Conservation (phyloP, 2,888 invertebrate genomes). For the Eristalinus sepulchralis region DNA sequence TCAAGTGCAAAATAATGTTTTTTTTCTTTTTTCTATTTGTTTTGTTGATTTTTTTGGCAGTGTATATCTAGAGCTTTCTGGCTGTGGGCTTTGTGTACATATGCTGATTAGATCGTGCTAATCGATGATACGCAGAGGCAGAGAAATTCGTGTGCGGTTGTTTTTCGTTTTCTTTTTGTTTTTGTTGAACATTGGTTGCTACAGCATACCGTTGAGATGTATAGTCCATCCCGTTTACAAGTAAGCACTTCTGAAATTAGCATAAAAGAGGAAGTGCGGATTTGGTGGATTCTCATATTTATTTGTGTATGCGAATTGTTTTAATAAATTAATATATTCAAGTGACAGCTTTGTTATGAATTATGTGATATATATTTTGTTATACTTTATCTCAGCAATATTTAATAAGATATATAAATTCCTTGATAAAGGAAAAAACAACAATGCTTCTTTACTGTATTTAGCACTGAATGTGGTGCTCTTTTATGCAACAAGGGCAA, state of each 20-base stretch:
- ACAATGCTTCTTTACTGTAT: no score
- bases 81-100: conserved; percentile 44
- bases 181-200: not conserved
- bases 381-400: no score
- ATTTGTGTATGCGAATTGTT: conserved; percentile 34
- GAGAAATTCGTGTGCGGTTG: not conserved
- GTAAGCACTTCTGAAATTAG: conserved; percentile 47
- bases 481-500: no score
- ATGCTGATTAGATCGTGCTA: conserved; percentile 65
- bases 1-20: conserved; percentile 64
- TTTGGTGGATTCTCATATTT: conserved; percentile 12
- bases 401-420: no score
- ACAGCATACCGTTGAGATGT: not conserved
- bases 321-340: conserved; percentile 44
- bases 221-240: conserved; percentile 17
- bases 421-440: no score
- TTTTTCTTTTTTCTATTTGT: conserved; percentile 27
- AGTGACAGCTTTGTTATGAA: conserved; percentile 11
- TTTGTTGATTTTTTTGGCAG: conserved; percentile 29
- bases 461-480: no score
- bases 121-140: conserved; percentile 36
- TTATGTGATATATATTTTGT: not conserved
- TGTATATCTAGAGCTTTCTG: conserved; percentile 40
- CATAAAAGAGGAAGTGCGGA: conserved; percentile 1
- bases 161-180: not conserved